Evolutionary conservation across 37 sponge, comb jelly and placozoan species (phyloP).

Genomic region (Geodia barretti): DNA sequence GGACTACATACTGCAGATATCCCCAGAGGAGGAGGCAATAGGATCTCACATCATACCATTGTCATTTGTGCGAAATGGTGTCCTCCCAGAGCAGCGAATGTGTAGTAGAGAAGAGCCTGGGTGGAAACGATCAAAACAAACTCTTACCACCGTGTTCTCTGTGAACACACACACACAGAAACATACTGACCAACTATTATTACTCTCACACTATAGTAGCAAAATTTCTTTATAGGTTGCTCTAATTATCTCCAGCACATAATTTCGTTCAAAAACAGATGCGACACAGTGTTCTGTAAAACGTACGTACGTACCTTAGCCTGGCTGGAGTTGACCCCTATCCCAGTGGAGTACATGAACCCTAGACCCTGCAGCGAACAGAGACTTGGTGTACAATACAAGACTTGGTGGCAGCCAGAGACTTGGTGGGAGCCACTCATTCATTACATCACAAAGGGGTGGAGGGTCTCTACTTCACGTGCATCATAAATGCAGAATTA

Average conservation of each 20-base stretch:
- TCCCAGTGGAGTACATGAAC: constrained; percentile 84
- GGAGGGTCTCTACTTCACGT: too few relatives aligned
- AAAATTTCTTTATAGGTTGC: too few relatives aligned
- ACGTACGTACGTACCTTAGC: constrained; percentile 76
- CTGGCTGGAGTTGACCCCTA: constrained; percentile 89
- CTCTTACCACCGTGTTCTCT: not conserved
- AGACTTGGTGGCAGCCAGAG: too few relatives aligned
- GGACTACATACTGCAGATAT: too few relatives aligned
- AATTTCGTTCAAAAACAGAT: too few relatives aligned
- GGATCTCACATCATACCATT: constrained; percentile 56
- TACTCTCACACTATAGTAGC: too few relatives aligned
- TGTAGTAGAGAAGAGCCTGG: constrained; percentile 94
- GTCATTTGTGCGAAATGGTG: constrained; percentile 87
- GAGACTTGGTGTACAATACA: too few relatives aligned
- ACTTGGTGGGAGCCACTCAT: not conserved
- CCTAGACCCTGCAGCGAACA: constrained; percentile 97
- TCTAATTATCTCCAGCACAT: too few relatives aligned
- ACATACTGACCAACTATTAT: too few relatives aligned
- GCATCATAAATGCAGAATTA: too few relatives aligned
- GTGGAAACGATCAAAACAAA: not conserved
- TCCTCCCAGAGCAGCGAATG: constrained; percentile 95
- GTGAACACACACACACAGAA: constrained; percentile 1
- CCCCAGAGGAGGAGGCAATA: not conserved
- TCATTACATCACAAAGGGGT: constrained; percentile 3
- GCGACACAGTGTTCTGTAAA: too few relatives aligned